A percentile compares a stretch with the other conserved stretches of the same genome.
Conservation (phyloP, 2,888 invertebrate species). For the Ichneumon xanthorius region DNA sequence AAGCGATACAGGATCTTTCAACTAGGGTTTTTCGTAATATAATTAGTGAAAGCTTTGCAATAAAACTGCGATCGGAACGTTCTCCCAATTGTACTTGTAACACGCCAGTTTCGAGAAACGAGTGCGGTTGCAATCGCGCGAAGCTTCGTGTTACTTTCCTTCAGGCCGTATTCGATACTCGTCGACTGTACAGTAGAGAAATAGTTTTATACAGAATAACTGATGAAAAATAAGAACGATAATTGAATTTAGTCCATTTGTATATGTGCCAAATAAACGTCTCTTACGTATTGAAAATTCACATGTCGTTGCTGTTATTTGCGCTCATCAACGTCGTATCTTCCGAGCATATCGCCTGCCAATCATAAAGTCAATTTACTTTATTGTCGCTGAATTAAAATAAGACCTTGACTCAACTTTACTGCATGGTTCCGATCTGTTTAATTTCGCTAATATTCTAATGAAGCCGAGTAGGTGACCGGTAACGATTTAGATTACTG, state of each 20-base stretch:
- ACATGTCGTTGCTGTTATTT: slow-evolving; percentile 20
- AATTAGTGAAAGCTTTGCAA: slow-evolving; percentile 48
- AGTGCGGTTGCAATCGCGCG: slow-evolving; percentile 12
- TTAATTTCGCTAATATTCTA: slow-evolving; percentile 42
- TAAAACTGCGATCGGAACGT: slow-evolving; percentile 48
- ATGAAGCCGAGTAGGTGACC: slow-evolving; percentile 36
- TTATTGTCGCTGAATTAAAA: slow-evolving; percentile 50
- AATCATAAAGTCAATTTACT: slow-evolving; percentile 28
- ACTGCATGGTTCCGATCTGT: background rate
- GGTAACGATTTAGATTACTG: background rate
- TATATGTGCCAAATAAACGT: slow-evolving; percentile 56
- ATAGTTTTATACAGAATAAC: slow-evolving; percentile 51
- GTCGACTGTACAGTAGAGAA: slow-evolving; percentile 58
- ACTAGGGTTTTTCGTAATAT: slow-evolving; percentile 20
- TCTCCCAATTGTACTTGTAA: slow-evolving; percentile 9
- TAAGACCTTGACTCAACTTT: slow-evolving; percentile 11
- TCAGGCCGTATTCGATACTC: slow-evolving; percentile 58
- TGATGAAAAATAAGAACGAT: slow-evolving; percentile 30
- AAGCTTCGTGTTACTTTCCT: slow-evolving; percentile 22
- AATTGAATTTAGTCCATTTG: slow-evolving; percentile 48
- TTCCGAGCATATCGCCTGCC: background rate
- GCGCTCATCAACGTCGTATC: background rate
- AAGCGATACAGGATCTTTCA: slow-evolving; percentile 46
- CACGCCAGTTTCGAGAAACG: slow-evolving; percentile 18
- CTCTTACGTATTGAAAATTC: slow-evolving; percentile 49